Conservation (phyloP, 2,888 invertebrate species). For the Tortrix viridana region DNA sequence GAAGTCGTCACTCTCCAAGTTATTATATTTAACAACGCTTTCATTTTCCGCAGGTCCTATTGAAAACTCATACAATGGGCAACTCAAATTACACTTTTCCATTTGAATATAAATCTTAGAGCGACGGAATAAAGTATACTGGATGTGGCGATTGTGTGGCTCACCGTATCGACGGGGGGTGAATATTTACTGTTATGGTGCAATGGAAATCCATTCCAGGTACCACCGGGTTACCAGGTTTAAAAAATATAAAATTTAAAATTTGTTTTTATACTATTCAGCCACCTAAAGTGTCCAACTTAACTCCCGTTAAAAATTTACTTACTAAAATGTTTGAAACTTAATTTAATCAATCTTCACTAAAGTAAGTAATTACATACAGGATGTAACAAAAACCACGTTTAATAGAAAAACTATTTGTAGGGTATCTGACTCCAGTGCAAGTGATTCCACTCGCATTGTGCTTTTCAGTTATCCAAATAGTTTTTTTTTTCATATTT, state of each 20-base stretch:
- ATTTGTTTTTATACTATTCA: no score
- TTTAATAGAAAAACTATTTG: no score
- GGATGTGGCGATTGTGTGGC: not conserved
- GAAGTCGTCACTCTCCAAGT: constrained; percentile 5
- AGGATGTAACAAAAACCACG: no score
- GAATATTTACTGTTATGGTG: constrained; percentile 34
- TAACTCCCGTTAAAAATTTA: no score
- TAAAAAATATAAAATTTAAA: constrained; percentile 5
- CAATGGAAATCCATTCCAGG: constrained; percentile 29
- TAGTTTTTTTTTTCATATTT: no score
- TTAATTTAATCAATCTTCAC: no score
- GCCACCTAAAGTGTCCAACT: no score
- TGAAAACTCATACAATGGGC: constrained; percentile 24
- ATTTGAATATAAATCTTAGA: constrained; percentile 6
- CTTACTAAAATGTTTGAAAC: no score
- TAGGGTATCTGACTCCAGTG: no score
- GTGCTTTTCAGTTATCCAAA: no score
- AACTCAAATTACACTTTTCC: not conserved
- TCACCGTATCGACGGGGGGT: constrained; percentile 16
- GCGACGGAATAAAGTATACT: constrained; percentile 5
- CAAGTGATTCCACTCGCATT: no score
- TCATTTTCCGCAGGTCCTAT: constrained; percentile 27
- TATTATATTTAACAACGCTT: constrained; percentile 20
- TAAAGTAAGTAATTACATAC: no score
- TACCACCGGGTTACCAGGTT: constrained; percentile 18